These are phyloP conservation scores for Ormyrus nitidulus DNA, from an alignment of 2,888 invertebrate genomes.

Conservation along the genomic window DNA sequence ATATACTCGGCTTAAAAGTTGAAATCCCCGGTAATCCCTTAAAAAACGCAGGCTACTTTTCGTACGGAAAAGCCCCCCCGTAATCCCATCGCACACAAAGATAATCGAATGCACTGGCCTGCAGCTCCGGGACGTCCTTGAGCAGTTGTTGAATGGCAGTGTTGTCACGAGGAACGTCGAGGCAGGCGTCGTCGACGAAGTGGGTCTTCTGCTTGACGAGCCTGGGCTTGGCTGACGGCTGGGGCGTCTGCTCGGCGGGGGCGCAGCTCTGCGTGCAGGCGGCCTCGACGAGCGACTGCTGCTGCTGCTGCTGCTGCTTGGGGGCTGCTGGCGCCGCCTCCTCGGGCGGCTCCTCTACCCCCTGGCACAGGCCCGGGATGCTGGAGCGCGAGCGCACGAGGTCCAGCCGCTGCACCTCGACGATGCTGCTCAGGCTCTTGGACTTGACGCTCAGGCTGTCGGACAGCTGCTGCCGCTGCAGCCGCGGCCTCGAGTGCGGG, in stretches of 20 bases:
- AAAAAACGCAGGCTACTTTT: too few species aligned
- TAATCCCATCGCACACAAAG: not conserved
- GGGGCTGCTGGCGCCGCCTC: not conserved
- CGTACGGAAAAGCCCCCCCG: too few species aligned
- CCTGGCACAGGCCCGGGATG: conserved; percentile 71
- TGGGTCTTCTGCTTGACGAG: conserved; percentile 92
- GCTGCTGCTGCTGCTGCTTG: conserved; percentile 34
- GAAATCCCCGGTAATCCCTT: too few species aligned
- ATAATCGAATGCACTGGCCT: conserved; percentile 59
- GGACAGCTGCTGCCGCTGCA: conserved; percentile 58
- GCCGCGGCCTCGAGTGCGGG: not conserved
- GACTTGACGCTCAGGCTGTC: conserved; percentile 81
- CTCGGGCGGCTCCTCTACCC: conserved; percentile 58
- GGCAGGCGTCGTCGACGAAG: conserved; percentile 80
- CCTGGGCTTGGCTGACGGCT: conserved; percentile 78
- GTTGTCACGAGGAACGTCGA: conserved; percentile 62
- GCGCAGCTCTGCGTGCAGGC: conserved; percentile 52
- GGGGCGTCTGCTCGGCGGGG: conserved; percentile 20
- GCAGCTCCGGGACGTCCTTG: conserved; percentile 79
- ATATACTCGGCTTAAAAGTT: too few species aligned
- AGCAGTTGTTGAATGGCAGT: conserved; percentile 79
- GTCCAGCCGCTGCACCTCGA: conserved; percentile 84
- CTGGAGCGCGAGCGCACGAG: conserved; percentile 87
- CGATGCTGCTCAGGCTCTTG: conserved; percentile 89
- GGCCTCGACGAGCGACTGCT: conserved; percentile 23